Percentiles rank a stretch among this genome's conserved stretches.
Conservation (phyloP, 2,888 invertebrate genomes). For the Spilarctia lutea region DNA sequence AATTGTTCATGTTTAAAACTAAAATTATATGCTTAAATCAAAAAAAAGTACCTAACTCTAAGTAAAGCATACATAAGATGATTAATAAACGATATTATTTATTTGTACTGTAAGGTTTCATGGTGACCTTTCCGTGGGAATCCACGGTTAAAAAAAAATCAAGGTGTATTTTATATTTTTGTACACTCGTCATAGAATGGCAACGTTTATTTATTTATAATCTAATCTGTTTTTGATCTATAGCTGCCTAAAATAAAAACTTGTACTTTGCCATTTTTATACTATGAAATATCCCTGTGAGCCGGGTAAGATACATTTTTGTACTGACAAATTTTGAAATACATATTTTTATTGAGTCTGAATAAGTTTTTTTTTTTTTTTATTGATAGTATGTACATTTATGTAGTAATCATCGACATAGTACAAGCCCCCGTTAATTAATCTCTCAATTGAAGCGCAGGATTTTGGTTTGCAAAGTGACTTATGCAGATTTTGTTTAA, state of each 20-base stretch:
- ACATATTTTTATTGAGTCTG: slow-evolving; percentile 15
- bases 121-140: slow-evolving; percentile 32
- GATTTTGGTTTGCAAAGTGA: slow-evolving; percentile 21
- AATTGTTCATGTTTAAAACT: slow-evolving; percentile 62
- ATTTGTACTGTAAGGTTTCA: slow-evolving; percentile 84
- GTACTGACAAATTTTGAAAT: slow-evolving; percentile 21
- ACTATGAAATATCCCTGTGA: slow-evolving; percentile 39
- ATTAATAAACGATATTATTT: slow-evolving; percentile 77
- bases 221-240: slow-evolving; percentile 50
- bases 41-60: slow-evolving; percentile 61
- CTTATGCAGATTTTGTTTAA: slow-evolving; percentile 8
- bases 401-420: slow-evolving; percentile 27
- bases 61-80: slow-evolving; percentile 83
- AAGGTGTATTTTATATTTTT: slow-evolving; percentile 37
- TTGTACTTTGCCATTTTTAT: slow-evolving; percentile 58
- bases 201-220: slow-evolving; percentile 55
- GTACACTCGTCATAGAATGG: slow-evolving; percentile 62
- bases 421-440: slow-evolving; percentile 36
- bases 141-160: slow-evolving; percentile 23
- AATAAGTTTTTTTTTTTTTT: slow-evolving; percentile 4
- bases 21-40: slow-evolving; percentile 63
- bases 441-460: slow-evolving; percentile 49
- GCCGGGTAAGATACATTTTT: slow-evolving; percentile 19
- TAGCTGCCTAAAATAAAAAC: slow-evolving; percentile 57
- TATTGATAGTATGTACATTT: slow-evolving; percentile 13